These are phyloP conservation scores for Stegodyphus mimosarum DNA, from an alignment of 1,140 invertebrate genomes.

Conservation along the genomic window DNA sequence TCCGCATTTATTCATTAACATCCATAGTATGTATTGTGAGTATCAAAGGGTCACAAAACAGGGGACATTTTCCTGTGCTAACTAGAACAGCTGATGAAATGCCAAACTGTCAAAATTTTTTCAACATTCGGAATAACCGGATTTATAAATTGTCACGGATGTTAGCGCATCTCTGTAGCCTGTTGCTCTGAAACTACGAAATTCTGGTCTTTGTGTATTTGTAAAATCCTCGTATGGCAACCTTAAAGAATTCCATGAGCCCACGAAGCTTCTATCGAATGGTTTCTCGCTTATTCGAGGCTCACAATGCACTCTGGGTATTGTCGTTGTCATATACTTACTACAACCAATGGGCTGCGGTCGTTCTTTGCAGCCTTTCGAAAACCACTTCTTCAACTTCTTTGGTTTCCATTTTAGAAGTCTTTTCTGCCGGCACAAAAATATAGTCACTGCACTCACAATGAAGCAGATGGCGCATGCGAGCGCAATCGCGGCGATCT, in stretches of 20 bases:
- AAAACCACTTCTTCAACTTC: not conserved
- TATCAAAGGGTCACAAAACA: no score
- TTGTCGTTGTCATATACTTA: not conserved
- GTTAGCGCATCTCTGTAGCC: constrained; percentile 34
- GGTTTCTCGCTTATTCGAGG: not conserved
- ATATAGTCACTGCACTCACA: constrained; percentile 31
- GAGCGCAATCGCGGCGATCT: constrained; percentile 26
- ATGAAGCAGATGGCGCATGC: constrained; percentile 33
- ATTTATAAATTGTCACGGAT: constrained; percentile 38
- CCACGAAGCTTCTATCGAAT: not conserved
- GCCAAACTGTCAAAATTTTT: not conserved
- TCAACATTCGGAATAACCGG: constrained; percentile 50
- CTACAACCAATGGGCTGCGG: constrained; percentile 14
- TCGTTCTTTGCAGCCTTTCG: not conserved
- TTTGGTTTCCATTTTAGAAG: not conserved
- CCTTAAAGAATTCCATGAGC: constrained; percentile 27
- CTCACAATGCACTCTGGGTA: constrained; percentile 11
- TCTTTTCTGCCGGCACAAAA: constrained; percentile 27
- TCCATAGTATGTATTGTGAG: no score
- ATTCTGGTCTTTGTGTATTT: constrained; percentile 4
- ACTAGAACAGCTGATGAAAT: no score
- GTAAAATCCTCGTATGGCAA: constrained; percentile 3
- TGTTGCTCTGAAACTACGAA: constrained; percentile 25
- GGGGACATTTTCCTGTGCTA: no score
- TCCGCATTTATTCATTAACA: no score